Evolutionary conservation across 2,797 vertebrate species (phyloP).

Genomic region (Mus caroli): DNA sequence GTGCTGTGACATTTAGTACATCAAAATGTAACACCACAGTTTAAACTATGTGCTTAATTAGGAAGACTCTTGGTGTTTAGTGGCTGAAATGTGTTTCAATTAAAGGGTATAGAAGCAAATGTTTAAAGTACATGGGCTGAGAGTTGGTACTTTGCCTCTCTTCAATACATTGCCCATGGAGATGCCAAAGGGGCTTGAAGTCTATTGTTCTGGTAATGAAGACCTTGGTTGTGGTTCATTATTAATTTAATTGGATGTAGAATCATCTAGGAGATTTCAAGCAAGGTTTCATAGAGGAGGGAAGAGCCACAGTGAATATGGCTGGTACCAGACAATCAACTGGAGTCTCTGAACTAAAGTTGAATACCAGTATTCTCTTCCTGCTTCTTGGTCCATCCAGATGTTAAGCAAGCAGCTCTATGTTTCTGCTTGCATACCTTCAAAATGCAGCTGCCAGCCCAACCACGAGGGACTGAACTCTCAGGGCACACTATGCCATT

Average conservation of each 20-base stretch:
- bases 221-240: neutral
- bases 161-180: neutral
- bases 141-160: neutral
- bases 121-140: neutral
- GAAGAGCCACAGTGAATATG: neutral
- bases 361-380: neutral
- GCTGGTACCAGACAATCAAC: neutral
- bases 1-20: neutral
- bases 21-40: neutral
- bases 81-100: neutral
- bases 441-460: neutral
- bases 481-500: neutral
- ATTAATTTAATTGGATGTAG: neutral
- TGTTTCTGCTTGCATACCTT: neutral
- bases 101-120: neutral
- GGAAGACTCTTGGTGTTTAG: constrained; percentile 4
- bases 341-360: neutral
- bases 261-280: neutral
- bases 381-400: neutral
- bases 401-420: neutral
- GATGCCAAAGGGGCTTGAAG: neutral
- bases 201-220: neutral
- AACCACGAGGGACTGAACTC: neutral
- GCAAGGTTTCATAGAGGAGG: neutral
- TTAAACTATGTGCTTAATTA: constrained; percentile 41